Evolutionary conservation across 2,113 vertebrate species (phyloP), one percentile per base, ranked within the genome.

Genomic region (Psilopogon haemacephalus): DNA sequence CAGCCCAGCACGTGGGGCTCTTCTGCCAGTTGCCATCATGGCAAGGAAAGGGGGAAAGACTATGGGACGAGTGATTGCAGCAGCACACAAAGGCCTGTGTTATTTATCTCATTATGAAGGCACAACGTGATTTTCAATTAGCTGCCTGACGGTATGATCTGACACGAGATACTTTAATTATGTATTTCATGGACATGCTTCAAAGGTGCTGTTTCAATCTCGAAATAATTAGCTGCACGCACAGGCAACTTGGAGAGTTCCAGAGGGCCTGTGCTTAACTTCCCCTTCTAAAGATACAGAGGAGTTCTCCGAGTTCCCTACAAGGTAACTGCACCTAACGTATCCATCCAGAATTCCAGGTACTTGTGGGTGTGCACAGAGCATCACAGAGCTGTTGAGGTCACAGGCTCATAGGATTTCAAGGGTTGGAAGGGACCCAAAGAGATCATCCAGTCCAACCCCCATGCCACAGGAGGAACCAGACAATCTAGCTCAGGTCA

Each of bases 101-200:
- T 91, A 93, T 87, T 93, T 93, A 74, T 91, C 87, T 96, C 88
- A 82, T 96, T 96, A 95, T 63, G 69, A 44, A 94, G 92, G 87
- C 52, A 94, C 84, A 95, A 83, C 52, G 68, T 90, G 95, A 88
- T 95, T 94, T 95, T 95, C 94, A 91, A 90, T 95, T 95, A 95
- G 88, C 72, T 93, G 89, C 90, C 94, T 89, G 93, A 88, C 0
- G 2, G 83, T 70, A 89, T 35, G 67, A 96, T 88, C 0, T 37
- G 96, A 94, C 85, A 78, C 37, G 81, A 86, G 76, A 93, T 60
- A 84, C 73, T 95, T 95, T 93, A 95, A 95, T 97, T 95, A 96
- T 90, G 81, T 92, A 80, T 94, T 94, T 95, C 90, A 93, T 60
- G 82, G 80, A 78, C 84, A 83, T 82, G 88, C 87, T 96, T 96